phyloP scores from a whole-genome alignment of 2,797 vertebrate species.

The Lacerta viridis region DNA sequence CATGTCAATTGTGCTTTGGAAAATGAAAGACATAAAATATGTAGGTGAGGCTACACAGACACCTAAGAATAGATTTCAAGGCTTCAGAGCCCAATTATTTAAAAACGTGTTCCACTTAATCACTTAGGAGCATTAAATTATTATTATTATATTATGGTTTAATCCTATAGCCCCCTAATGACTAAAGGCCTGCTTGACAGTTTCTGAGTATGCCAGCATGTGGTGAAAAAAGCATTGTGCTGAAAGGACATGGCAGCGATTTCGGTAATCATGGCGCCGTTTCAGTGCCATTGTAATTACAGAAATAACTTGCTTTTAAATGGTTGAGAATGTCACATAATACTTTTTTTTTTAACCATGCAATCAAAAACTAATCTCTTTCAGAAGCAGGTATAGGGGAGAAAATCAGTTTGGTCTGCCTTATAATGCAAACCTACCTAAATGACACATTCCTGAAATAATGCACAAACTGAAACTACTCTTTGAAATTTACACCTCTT shows the following conservation, averaged over 20 bases:
- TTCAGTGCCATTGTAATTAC: background rate
- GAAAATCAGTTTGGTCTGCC: too few relatives aligned
- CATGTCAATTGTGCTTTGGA: background rate
- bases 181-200: background rate
- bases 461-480: too few relatives aligned
- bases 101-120: background rate
- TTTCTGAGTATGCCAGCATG: background rate
- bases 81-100: background rate
- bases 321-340: background rate
- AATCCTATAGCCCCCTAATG: background rate
- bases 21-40: background rate
- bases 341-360: background rate
- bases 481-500: too few relatives aligned
- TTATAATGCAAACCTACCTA: too few relatives aligned
- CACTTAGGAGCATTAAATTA: background rate
- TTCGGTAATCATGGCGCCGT: too few relatives aligned
- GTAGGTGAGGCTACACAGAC: background rate
- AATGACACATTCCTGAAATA: too few relatives aligned
- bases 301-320: background rate
- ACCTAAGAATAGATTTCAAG: background rate
- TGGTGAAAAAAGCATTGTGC: too few relatives aligned
- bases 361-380: background rate
- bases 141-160: background rate
- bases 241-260: background rate
- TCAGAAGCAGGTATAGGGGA: background rate